phyloP scores from a whole-genome alignment of 2,113 vertebrate genomes.

The Diphyllodes magnificus region DNA sequence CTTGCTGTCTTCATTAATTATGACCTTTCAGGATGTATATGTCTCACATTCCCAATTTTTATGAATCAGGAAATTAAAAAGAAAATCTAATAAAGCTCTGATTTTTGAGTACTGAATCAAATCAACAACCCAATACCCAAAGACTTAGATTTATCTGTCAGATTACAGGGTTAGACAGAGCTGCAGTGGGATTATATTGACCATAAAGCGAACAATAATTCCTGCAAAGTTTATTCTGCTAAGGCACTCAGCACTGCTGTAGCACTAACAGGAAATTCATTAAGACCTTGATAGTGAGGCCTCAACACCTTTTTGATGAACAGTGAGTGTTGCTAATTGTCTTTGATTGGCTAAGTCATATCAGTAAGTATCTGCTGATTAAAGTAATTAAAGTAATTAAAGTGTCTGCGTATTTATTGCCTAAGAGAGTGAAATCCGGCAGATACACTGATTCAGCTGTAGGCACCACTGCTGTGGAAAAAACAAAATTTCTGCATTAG shows the following conservation, averaged over 20 bases:
- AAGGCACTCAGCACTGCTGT: not conserved
- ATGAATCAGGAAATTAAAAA: not conserved
- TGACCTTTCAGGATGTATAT: not conserved
- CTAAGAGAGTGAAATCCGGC: not conserved
- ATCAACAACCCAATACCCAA: not conserved
- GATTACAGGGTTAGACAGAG: not conserved
- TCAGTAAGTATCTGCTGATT: not conserved
- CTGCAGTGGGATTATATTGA: not conserved
- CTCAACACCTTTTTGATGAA: not conserved
- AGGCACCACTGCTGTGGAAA: not conserved
- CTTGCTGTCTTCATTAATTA: not conserved
- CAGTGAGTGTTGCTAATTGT: not conserved
- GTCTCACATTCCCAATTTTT: not conserved
- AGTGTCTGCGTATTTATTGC: not conserved
- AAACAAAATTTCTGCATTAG: not conserved
- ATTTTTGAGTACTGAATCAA: not conserved
- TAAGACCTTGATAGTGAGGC: not conserved
- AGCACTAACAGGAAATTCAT: not conserved
- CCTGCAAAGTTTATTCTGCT: not conserved
- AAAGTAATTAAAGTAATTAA: not conserved
- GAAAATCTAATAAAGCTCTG: not conserved
- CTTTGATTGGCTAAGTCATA: not conserved
- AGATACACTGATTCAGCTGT: not conserved
- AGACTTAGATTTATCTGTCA: not conserved
- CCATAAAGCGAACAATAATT: not conserved